These are phyloP conservation scores for Campylomormyrus numenius DNA, from an alignment of 2,113 vertebrate species.

Conservation along the genomic window DNA sequence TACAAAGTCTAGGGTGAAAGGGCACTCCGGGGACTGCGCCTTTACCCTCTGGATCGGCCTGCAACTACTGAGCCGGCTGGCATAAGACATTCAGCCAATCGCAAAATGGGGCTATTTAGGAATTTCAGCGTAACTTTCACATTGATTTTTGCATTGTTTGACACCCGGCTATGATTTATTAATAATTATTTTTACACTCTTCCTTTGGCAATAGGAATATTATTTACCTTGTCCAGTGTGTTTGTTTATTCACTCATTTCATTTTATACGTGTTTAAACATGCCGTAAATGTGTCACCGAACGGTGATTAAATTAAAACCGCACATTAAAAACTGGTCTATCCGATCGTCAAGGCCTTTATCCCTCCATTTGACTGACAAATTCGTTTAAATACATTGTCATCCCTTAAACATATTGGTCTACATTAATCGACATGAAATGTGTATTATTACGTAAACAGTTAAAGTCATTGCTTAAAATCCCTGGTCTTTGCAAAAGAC, in stretches of 20 bases:
- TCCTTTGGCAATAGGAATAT: not conserved
- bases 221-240: not conserved
- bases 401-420: not conserved
- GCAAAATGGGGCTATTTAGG: conserved; percentile 10
- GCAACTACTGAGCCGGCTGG: conserved; percentile 52
- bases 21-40: conserved; percentile 84
- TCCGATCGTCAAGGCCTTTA: not conserved
- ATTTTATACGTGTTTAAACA: not conserved
- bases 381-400: not conserved
- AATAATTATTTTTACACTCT: not conserved
- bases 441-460: not conserved
- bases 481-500: not conserved
- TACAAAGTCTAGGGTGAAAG: conserved; percentile 93
- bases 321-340: not conserved
- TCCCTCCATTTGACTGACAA: not conserved
- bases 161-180: not conserved
- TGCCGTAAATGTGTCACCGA: not conserved
- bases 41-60: conserved; percentile 59
- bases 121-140: not conserved
- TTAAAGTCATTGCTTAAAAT: not conserved
- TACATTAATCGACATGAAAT: not conserved
- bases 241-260: not conserved
- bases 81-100: conserved; percentile 35
- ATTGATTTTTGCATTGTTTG: not conserved
- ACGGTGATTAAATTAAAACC: not conserved